Percentiles rank a stretch among this genome's conserved stretches.
Conservation (phyloP, 2,797 vertebrate species). For the Huso huso region DNA sequence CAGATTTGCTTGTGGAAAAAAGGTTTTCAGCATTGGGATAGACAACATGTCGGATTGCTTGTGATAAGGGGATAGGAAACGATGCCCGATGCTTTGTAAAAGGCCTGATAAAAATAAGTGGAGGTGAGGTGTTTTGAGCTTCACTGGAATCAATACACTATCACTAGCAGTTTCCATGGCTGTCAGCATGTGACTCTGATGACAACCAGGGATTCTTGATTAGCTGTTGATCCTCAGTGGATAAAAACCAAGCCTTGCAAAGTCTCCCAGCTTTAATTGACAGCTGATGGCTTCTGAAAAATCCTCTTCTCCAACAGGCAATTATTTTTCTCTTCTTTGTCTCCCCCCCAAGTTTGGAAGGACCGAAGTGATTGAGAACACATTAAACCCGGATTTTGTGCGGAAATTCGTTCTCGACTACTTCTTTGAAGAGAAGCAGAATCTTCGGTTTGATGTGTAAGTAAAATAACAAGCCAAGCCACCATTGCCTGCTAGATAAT, state of each 20-base stretch:
- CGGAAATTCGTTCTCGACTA: slow-evolving; percentile 93
- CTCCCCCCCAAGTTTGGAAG: slow-evolving; percentile 73
- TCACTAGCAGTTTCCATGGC: slow-evolving; percentile 36
- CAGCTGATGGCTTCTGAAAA: neutral
- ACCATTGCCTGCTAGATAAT: too few species aligned
- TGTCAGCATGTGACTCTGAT: slow-evolving; percentile 32
- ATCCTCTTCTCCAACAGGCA: neutral
- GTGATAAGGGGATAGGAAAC: slow-evolving; percentile 30
- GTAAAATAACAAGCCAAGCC: slow-evolving; percentile 36
- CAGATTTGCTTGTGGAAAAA: too few species aligned
- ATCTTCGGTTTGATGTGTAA: slow-evolving; percentile 93
- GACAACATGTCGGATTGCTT: too few species aligned
- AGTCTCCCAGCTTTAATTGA: slow-evolving; percentile 18
- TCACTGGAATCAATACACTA: slow-evolving; percentile 60
- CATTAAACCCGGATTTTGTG: slow-evolving; percentile 90
- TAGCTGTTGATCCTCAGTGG: slow-evolving; percentile 43
- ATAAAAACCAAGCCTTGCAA: slow-evolving; percentile 12
- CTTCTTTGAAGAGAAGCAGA: slow-evolving; percentile 97
- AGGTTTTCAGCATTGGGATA: too few species aligned
- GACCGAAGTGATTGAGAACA: slow-evolving; percentile 93
- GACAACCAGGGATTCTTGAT: slow-evolving; percentile 37
- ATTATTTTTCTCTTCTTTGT: neutral
- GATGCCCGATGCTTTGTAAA: slow-evolving; percentile 49
- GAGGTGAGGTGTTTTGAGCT: slow-evolving; percentile 30
- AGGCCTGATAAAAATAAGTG: slow-evolving; percentile 46